Conservation (phyloP, 2,113 vertebrate genomes). For the Reinhardtius hippoglossoides region DNA sequence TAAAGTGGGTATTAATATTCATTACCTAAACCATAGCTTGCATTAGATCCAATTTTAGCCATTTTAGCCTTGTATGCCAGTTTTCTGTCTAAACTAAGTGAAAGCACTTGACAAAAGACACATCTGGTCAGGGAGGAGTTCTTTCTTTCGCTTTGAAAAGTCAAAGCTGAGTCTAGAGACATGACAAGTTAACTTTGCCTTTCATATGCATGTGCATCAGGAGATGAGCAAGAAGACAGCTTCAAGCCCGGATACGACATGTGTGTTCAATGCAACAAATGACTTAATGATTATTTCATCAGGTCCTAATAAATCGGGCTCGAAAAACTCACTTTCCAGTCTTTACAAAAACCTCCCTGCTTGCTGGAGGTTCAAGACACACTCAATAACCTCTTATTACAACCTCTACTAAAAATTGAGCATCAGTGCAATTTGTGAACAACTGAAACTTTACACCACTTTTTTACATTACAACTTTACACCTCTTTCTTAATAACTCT, state of each 20-base stretch:
- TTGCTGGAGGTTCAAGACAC: background rate
- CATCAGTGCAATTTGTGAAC: too few species aligned
- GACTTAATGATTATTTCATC: constrained; percentile 11
- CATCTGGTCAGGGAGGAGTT: constrained; percentile 52
- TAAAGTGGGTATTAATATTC: constrained; percentile 73
- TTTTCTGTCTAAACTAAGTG: constrained; percentile 69
- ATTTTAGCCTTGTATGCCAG: constrained; percentile 55
- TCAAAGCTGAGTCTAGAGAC: constrained; percentile 22
- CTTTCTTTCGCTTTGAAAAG: constrained; percentile 52
- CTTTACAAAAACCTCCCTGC: constrained; percentile 3
- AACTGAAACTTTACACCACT: too few species aligned
- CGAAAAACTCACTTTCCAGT: background rate
- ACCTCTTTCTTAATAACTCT: too few species aligned
- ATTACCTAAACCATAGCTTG: constrained; percentile 66
- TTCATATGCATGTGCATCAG: constrained; percentile 10
- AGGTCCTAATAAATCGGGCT: background rate
- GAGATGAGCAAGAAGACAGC: background rate
- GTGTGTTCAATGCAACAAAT: background rate
- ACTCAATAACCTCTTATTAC: background rate
- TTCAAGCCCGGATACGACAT: constrained; percentile 1
- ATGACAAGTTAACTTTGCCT: constrained; percentile 22
- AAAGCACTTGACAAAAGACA: constrained; percentile 70
- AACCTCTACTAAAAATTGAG: background rate
- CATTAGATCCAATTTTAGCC: constrained; percentile 61
- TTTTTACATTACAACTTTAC: too few species aligned